These are phyloP conservation scores for Prionailurus bengalensis DNA, from an alignment of 2,113 vertebrate genomes.

Conservation along the genomic window DNA sequence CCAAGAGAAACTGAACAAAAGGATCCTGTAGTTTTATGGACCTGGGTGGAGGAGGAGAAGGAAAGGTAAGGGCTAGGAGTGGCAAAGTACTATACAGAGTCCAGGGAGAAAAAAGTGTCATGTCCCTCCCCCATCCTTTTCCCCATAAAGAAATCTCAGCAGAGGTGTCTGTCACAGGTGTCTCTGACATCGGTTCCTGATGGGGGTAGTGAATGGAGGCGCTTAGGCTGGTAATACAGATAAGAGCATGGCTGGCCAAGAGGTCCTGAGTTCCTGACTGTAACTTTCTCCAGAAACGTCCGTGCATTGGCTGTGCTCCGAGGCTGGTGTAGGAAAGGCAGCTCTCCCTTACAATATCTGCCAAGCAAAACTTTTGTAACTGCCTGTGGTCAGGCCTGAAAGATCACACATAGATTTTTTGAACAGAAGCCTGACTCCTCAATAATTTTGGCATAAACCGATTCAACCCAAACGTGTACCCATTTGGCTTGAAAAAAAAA, in stretches of 20 bases:
- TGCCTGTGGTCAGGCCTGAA: not conserved
- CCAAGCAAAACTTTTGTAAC: not conserved
- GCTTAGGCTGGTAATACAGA: not conserved
- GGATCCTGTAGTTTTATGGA: not conserved
- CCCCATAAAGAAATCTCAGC: not conserved
- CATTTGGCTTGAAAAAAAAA: not conserved
- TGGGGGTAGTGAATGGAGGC: not conserved
- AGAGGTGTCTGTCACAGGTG: not conserved
- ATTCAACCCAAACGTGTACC: not conserved
- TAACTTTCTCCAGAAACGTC: not conserved
- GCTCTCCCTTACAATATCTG: not conserved
- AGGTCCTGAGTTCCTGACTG: no score
- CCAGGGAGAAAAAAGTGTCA: not conserved
- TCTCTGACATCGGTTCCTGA: accelerated
- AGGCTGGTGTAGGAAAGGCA: not conserved
- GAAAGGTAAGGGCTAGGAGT: not conserved
- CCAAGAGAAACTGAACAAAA: not conserved
- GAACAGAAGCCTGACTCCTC: not conserved
- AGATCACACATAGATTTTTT: not conserved
- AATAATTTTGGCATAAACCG: not conserved
- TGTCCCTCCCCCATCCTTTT: no score
- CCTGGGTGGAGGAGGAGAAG: accelerated
- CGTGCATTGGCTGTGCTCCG: accelerated
- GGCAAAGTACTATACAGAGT: not conserved
- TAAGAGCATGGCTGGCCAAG: accelerated